Base-by-base conservation (phyloP, 37 sponge, comb jelly and placozoan genomes). In the Agelas oroides region DNA sequence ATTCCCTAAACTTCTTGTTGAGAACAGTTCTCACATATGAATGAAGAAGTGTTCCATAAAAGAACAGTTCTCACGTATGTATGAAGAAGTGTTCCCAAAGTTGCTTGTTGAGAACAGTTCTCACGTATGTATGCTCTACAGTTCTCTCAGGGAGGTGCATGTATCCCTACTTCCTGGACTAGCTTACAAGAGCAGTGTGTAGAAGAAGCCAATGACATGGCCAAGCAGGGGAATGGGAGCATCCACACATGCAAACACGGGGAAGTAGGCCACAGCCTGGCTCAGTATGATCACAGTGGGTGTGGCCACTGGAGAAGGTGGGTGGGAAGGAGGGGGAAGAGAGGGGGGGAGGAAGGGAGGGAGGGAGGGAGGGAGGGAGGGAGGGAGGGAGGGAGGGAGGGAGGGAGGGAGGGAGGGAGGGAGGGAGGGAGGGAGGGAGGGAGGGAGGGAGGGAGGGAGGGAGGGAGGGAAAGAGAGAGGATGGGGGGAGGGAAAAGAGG, bases 201-300 rank as follows among this genome's bases (percentile, higher is more conserved):
- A 79, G 53, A 79, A 25, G 72, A 78, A 28, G 14, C 87, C 87
- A 32, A 79, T 28, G 53, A 21, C 34, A 72, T 79, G 73, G 23
- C 80, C 79, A 32, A 86, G 80, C 8, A 78, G 25, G 21, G 73
- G 71, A 20, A 86, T 8, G 1, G 79, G 59, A 3, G 64, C 33
- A 59, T 86, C 80, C 36, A 86, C 87, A 63, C 87, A 86, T 30
- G 87, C 87, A 36, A 86, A 57, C 53, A 79, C 80, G 18, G 87
- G 87, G 56, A 78, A 86, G 73, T 86, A 86, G 87, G 79, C 53
- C 34, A 86, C 72, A 24, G 87, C 71, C 63, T 86, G 80, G 52
- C 39, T 60, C 41, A 86, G 63, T 30, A 86, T 79, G 35, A 86
- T 78, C 35, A 78, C 80, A 41, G 61, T 72, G 2, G 73, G 73